Evolutionary conservation across 2,888 invertebrate species (phyloP).

Genomic region (Nomada flava): DNA sequence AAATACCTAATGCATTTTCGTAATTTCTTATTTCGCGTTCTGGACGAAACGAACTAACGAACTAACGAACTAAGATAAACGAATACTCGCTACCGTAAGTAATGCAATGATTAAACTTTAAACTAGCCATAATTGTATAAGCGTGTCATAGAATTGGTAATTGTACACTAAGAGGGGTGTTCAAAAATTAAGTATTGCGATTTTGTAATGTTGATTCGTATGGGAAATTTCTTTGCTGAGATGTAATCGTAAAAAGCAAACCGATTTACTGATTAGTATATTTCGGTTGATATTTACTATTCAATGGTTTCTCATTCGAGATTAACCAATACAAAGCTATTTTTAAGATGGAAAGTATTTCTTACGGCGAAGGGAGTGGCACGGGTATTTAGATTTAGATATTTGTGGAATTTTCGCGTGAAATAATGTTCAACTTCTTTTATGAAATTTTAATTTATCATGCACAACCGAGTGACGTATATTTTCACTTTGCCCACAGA

Average conservation of each 20-base stretch:
- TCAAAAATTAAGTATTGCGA: too few species aligned
- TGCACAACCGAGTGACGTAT: not conserved
- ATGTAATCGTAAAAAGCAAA: too few species aligned
- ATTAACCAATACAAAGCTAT: not conserved
- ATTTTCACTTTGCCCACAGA: not conserved
- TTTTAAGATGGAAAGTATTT: slow-evolving; percentile 10
- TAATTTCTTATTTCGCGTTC: not conserved
- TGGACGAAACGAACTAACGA: too few species aligned
- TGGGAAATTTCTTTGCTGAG: too few species aligned
- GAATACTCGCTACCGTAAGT: too few species aligned
- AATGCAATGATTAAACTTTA: too few species aligned
- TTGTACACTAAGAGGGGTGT: too few species aligned
- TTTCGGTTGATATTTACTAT: slow-evolving; percentile 5
- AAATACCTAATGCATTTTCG: not conserved
- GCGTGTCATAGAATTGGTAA: too few species aligned
- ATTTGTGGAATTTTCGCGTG: not conserved
- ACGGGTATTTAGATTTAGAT: not conserved
- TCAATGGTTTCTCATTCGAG: not conserved
- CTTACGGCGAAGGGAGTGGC: slow-evolving; percentile 3
- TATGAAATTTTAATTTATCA: not conserved
- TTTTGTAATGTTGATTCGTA: too few species aligned
- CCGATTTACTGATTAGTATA: not conserved
- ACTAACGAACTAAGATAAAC: too few species aligned
- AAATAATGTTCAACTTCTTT: not conserved
- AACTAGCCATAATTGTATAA: not conserved